Evolutionary conservation across 2,888 invertebrate genomes (phyloP).

Genomic region (Leucozona laternaria): DNA sequence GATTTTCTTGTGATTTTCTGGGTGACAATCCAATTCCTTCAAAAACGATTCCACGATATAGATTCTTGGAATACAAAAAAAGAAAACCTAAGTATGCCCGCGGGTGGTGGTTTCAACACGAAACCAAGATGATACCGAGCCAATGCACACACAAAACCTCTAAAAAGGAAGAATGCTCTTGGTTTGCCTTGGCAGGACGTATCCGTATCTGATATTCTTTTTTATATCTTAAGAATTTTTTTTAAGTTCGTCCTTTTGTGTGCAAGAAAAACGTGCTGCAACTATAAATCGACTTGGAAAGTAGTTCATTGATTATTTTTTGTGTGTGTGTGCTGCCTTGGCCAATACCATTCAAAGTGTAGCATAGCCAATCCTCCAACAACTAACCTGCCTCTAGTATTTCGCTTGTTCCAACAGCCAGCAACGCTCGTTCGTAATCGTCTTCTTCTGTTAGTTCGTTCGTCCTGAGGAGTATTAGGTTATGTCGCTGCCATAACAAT

Average conservation of each 20-base stretch:
- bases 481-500: slow-evolving; percentile 73
- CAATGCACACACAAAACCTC: slow-evolving; percentile 71
- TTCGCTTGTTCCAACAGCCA: slow-evolving; percentile 1
- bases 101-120: slow-evolving; percentile 73
- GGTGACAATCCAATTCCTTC: slow-evolving; percentile 71
- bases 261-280: slow-evolving; percentile 61
- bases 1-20: slow-evolving; percentile 67
- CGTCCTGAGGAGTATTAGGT: slow-evolving; percentile 62
- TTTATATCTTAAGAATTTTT: slow-evolving; percentile 10
- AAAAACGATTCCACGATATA: slow-evolving; percentile 53
- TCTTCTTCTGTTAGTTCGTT: slow-evolving; percentile 24
- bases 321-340: slow-evolving; percentile 26
- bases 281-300: slow-evolving; percentile 74
- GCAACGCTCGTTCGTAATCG: slow-evolving; percentile 1
- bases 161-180: slow-evolving; percentile 55
- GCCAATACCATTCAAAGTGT: slow-evolving; percentile 2
- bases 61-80: slow-evolving; percentile 23
- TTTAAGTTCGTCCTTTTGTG: slow-evolving; percentile 2
- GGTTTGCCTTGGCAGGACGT: slow-evolving; percentile 74
- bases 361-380: background rate
- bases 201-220: slow-evolving; percentile 66
- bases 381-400: slow-evolving; percentile 9
- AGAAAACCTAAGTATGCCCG: slow-evolving; percentile 60
- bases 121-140: slow-evolving; percentile 73
- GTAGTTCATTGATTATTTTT: slow-evolving; percentile 74